These are phyloP conservation scores for Rhopalosiphum maidis DNA, from an alignment of 1,140 invertebrate species.

Conservation along the genomic window DNA sequence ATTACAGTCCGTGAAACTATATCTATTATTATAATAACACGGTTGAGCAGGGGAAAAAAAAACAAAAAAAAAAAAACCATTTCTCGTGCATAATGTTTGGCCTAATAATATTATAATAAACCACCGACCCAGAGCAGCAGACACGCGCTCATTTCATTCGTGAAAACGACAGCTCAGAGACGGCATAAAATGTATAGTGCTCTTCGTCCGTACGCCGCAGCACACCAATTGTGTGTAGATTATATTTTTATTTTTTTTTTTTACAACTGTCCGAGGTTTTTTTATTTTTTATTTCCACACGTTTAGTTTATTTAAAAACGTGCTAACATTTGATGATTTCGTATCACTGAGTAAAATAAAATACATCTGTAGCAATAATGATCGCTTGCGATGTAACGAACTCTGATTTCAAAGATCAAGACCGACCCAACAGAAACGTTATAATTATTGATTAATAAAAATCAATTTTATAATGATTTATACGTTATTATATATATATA, in stretches of 20 bases:
- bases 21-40: neutral
- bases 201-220: neutral
- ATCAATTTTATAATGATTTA: neutral
- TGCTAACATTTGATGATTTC: neutral
- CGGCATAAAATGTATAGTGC: neutral
- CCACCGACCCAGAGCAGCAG: neutral
- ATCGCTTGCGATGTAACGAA: neutral
- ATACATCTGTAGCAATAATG: neutral
- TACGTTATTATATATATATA: too few relatives aligned
- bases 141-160: neutral
- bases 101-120: neutral
- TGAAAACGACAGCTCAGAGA: slow-evolving; percentile 1
- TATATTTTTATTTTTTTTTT: neutral
- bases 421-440: neutral
- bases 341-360: neutral
- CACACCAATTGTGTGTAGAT: neutral
- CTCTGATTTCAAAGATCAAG: too few relatives aligned
- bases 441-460: too few relatives aligned
- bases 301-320: neutral
- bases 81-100: neutral
- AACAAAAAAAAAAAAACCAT: neutral
- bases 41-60: neutral
- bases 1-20: neutral
- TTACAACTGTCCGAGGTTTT: neutral
- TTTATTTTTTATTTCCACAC: neutral